Evolutionary conservation across 2,113 vertebrate species (phyloP).

Genomic region (Cyprinodon brontotheroides): DNA sequence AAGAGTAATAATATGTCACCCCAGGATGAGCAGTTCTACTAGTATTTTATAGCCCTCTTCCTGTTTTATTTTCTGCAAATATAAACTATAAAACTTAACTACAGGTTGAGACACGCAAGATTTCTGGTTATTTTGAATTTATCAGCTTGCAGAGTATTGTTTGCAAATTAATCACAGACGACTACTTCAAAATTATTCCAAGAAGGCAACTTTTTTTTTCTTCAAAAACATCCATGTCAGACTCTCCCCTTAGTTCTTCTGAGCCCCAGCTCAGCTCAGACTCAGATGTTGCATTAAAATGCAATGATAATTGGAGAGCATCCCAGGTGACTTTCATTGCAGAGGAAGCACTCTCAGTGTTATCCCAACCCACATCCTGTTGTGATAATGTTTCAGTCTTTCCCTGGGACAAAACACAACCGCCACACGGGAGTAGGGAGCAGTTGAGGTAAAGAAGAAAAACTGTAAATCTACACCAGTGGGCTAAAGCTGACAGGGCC

Average conservation of each 20-base stretch:
- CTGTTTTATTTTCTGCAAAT: no score
- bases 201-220: slow-evolving; percentile 8
- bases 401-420: slow-evolving; percentile 64
- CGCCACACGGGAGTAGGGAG: slow-evolving; percentile 35
- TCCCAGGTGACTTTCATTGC: slow-evolving; percentile 67
- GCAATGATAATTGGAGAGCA: slow-evolving; percentile 67
- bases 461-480: slow-evolving; percentile 11
- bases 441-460: slow-evolving; percentile 31
- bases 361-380: slow-evolving; percentile 72
- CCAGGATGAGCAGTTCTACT: background rate
- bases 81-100: no score
- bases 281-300: slow-evolving; percentile 67
- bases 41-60: no score
- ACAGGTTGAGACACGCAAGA: background rate
- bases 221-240: slow-evolving; percentile 14
- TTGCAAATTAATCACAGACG: slow-evolving; percentile 19
- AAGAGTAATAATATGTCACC: background rate
- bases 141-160: slow-evolving; percentile 1
- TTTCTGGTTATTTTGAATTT: background rate
- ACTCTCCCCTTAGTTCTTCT: slow-evolving; percentile 25
- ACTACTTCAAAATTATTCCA: slow-evolving; percentile 24
- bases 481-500: background rate
- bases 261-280: slow-evolving; percentile 40
- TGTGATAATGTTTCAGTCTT: slow-evolving; percentile 74
- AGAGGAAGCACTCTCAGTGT: slow-evolving; percentile 71